A percentile compares a stretch with the other conserved stretches of the same genome.
Evolutionary conservation across 2,888 invertebrate species (phyloP).

Genomic region (Heteromurus nitidus): DNA sequence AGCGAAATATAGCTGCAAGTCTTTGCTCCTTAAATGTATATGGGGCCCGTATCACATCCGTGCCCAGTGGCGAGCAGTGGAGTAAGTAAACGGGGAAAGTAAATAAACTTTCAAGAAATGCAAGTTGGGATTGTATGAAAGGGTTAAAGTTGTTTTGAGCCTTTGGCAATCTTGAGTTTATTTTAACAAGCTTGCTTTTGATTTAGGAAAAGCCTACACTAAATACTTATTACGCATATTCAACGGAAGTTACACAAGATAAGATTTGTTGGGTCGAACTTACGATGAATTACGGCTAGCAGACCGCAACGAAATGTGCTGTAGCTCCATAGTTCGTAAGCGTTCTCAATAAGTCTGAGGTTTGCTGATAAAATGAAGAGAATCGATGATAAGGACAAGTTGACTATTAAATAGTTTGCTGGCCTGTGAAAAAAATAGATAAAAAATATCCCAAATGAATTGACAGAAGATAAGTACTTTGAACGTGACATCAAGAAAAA

Average conservation of each 20-base stretch:
- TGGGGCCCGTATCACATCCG: no score
- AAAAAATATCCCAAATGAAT: background rate
- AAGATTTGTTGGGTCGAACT: no score
- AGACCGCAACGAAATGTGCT: slow-evolving; percentile 46
- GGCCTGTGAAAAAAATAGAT: slow-evolving; percentile 58
- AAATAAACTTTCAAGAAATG: background rate
- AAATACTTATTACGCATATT: background rate
- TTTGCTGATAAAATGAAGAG: slow-evolving; percentile 64
- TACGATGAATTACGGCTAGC: slow-evolving; percentile 65
- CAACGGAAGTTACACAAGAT: no score
- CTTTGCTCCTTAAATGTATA: no score
- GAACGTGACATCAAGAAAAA: no score
- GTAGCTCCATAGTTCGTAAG: slow-evolving; percentile 55
- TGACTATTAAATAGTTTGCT: slow-evolving; percentile 70
- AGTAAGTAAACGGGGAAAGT: no score
- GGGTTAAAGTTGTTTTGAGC: no score
- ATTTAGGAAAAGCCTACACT: background rate
- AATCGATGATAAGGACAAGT: slow-evolving; percentile 65
- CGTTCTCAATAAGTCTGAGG: slow-evolving; percentile 57
- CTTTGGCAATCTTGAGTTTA: background rate
- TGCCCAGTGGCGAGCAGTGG: no score
- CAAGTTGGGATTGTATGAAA: no score
- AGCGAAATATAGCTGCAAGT: no score
- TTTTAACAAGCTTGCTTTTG: background rate
- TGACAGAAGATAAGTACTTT: no score